Percentiles rank a stretch among this genome's conserved stretches.
Conservation (phyloP, 2,888 invertebrate genomes). For the Acleris literana region DNA sequence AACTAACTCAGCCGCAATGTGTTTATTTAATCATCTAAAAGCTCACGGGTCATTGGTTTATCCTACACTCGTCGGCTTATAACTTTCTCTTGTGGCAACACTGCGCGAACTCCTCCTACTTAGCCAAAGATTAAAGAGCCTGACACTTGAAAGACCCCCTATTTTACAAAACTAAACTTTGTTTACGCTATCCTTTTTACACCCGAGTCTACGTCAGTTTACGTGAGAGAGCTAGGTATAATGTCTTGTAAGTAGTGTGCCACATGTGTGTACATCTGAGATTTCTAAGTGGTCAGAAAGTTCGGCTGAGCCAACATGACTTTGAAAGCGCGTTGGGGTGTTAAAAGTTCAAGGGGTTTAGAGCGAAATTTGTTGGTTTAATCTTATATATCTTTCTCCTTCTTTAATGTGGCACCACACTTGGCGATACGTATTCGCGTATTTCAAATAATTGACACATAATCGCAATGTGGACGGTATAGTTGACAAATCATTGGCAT, state of each 20-base stretch:
- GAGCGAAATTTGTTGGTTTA: too few species aligned
- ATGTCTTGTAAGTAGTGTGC: neutral
- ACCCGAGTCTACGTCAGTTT: neutral
- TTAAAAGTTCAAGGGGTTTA: too few species aligned
- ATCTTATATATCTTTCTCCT: too few species aligned
- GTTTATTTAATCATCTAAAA: neutral
- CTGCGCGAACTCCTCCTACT: conserved; percentile 2
- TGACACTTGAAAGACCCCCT: neutral
- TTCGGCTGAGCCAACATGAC: neutral
- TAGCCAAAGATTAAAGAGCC: conserved; percentile 17
- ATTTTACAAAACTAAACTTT: neutral
- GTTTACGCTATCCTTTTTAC: neutral
- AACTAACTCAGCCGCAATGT: neutral
- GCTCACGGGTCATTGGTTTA: conserved; percentile 7
- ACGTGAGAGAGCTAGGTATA: neutral
- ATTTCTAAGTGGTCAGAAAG: neutral
- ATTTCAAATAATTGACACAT: too few species aligned
- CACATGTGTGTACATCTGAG: neutral
- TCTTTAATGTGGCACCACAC: too few species aligned
- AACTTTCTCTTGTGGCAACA: conserved; percentile 21
- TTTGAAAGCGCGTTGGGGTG: conserved; percentile 1
- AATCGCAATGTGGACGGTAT: too few species aligned
- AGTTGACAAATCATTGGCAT: too few species aligned
- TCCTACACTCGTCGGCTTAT: conserved; percentile 5
- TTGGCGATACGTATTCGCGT: too few species aligned